Evolutionary conservation across 1,140 invertebrate species (phyloP).

Genomic region (Drosophila jambulina): DNA sequence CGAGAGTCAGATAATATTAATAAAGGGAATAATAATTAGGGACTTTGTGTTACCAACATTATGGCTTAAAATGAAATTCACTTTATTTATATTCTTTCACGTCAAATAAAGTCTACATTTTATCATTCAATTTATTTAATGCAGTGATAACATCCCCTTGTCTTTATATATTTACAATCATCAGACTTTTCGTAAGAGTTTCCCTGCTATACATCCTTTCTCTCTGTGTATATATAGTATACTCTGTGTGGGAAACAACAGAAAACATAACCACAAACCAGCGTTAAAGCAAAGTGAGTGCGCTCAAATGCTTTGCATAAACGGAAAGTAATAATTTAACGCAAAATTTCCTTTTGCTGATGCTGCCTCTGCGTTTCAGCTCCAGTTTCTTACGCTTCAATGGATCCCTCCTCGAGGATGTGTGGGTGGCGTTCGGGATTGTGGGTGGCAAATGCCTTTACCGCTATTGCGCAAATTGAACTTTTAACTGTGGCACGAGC

Average conservation of each 20-base stretch:
- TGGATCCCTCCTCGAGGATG: slow-evolving; percentile 43
- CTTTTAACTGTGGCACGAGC: slow-evolving; percentile 81
- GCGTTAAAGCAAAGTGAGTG: slow-evolving; percentile 70
- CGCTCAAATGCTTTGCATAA: slow-evolving; percentile 82
- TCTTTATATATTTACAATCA: too few species aligned
- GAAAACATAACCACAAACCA: slow-evolving; percentile 63
- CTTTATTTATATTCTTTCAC: too few species aligned
- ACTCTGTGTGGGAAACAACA: slow-evolving; percentile 37
- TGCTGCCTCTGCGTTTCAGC: slow-evolving; percentile 52
- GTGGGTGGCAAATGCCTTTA: slow-evolving; percentile 59
- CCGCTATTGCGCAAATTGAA: slow-evolving; percentile 78
- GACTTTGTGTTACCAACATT: too few species aligned
- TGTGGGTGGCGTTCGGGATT: slow-evolving; percentile 8
- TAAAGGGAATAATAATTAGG: background rate
- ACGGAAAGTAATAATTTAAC: slow-evolving; percentile 85
- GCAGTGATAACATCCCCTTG: too few species aligned
- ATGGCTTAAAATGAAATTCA: too few species aligned
- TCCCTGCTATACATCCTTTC: background rate
- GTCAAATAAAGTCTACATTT: too few species aligned
- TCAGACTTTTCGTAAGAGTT: too few species aligned
- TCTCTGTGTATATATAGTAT: background rate
- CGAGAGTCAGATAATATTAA: background rate
- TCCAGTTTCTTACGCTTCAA: slow-evolving; percentile 79
- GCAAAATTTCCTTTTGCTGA: slow-evolving; percentile 83
- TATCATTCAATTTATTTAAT: too few species aligned